Conservation (phyloP, 1,140 invertebrate species). For the Lepidostoma basale region DNA sequence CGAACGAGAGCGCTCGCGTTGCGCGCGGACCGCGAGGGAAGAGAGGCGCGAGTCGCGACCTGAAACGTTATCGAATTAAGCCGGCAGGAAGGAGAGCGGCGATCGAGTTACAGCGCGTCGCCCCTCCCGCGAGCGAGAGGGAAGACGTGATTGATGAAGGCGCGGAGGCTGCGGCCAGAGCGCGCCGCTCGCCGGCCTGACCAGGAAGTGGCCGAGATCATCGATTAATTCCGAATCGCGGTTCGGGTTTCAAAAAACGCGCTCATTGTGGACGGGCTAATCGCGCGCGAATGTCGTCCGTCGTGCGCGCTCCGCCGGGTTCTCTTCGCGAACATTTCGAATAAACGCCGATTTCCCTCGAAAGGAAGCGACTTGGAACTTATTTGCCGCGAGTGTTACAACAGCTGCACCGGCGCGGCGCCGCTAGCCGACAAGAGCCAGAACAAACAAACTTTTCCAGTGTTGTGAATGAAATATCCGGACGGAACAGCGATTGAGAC, state of each 20-base stretch:
- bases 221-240: slow-evolving; percentile 35
- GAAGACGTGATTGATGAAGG: slow-evolving; percentile 37
- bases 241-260: slow-evolving; percentile 13
- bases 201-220: slow-evolving; percentile 42
- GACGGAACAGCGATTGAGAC: background rate
- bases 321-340: background rate
- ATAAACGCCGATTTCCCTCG: slow-evolving; percentile 1
- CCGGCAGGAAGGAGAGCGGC: slow-evolving; percentile 20
- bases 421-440: background rate
- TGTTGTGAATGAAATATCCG: slow-evolving; percentile 28
- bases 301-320: background rate
- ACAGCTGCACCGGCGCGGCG: slow-evolving; percentile 1
- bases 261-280: slow-evolving; percentile 8
- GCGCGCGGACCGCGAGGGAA: background rate
- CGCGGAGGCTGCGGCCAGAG: slow-evolving; percentile 23
- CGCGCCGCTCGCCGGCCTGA: slow-evolving; percentile 15
- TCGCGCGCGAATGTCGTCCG: slow-evolving; percentile 22
- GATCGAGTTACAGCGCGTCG: slow-evolving; percentile 27
- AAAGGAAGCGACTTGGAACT: slow-evolving; percentile 18
- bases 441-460: background rate
- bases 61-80: slow-evolving; percentile 35
- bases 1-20: slow-evolving; percentile 53
- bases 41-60: background rate
- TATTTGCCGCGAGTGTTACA: slow-evolving; percentile 12
- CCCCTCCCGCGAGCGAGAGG: slow-evolving; percentile 11